These are phyloP conservation scores for Stegodyphus mimosarum DNA, from an alignment of 1,140 invertebrate genomes.

Conservation along the genomic window DNA sequence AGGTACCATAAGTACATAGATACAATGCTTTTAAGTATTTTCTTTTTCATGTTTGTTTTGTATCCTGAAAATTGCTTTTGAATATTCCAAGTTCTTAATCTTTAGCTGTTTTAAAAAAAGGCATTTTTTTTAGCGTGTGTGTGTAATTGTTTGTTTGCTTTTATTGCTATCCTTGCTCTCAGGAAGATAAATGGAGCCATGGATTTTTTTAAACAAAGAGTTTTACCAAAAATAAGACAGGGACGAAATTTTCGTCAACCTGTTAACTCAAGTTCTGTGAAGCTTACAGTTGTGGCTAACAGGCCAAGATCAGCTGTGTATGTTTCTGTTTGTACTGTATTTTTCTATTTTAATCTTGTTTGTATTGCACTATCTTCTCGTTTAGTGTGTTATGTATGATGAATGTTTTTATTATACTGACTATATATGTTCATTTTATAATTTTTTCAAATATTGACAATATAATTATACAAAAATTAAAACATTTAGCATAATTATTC, in stretches of 20 bases:
- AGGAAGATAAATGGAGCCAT: slow-evolving; percentile 62
- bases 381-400: neutral
- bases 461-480: no score
- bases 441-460: no score
- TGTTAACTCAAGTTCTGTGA: slow-evolving; percentile 3
- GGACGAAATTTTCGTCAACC: slow-evolving; percentile 31
- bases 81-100: no score
- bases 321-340: slow-evolving; percentile 12
- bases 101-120: no score
- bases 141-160: slow-evolving; percentile 14
- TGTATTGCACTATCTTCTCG: neutral
- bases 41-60: no score
- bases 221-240: slow-evolving; percentile 59
- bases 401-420: neutral
- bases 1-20: no score
- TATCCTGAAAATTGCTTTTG: no score
- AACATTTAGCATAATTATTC: no score
- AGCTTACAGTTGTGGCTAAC: slow-evolving; percentile 43
- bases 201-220: slow-evolving; percentile 57
- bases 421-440: no score
- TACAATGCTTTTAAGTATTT: no score
- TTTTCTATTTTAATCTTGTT: slow-evolving; percentile 2
- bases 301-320: slow-evolving; percentile 47
- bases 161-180: slow-evolving; percentile 8
- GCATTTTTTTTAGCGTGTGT: neutral